phyloP scores from a whole-genome alignment of 2,888 invertebrate genomes.

The Ochropleura leucogaster region DNA sequence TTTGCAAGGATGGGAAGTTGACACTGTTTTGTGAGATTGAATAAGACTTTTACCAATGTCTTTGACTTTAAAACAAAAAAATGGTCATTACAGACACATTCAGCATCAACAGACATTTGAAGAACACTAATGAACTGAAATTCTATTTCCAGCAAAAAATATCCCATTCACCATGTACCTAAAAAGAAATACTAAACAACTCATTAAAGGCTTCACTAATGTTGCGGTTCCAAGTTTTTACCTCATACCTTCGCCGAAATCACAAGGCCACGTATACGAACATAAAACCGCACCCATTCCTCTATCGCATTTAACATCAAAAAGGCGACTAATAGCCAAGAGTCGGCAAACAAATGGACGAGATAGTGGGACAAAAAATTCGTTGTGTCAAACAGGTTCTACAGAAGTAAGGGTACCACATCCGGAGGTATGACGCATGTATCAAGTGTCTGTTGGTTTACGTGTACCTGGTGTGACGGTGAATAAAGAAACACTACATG shows the following conservation, averaged over 20 bases:
- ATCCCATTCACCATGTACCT: constrained; percentile 9
- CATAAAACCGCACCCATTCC: constrained; percentile 69
- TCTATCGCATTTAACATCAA: constrained; percentile 71
- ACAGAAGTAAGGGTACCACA: constrained; percentile 80
- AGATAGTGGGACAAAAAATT: constrained; percentile 81
- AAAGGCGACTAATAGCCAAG: constrained; percentile 76
- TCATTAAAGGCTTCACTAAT: constrained; percentile 51
- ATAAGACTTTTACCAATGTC: not conserved
- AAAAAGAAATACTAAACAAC: constrained; percentile 44
- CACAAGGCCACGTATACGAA: constrained; percentile 65
- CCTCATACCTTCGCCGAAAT: constrained; percentile 65
- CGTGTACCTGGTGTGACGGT: constrained; percentile 54
- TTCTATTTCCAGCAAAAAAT: constrained; percentile 23
- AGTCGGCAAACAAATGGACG: constrained; percentile 81
- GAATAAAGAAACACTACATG: constrained; percentile 38
- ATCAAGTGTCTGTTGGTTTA: constrained; percentile 67
- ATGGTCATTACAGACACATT: not conserved
- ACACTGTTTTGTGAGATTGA: not conserved
- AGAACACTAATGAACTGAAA: constrained; percentile 17
- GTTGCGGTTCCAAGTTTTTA: constrained; percentile 54
- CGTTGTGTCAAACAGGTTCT: constrained; percentile 79
- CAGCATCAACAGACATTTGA: not conserved
- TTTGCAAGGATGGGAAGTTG: not conserved
- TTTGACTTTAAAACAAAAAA: not conserved
- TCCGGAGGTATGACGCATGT: constrained; percentile 82